These are phyloP conservation scores for Artibeus lituratus DNA, from an alignment of 2,797 vertebrate genomes.

Conservation along the genomic window DNA sequence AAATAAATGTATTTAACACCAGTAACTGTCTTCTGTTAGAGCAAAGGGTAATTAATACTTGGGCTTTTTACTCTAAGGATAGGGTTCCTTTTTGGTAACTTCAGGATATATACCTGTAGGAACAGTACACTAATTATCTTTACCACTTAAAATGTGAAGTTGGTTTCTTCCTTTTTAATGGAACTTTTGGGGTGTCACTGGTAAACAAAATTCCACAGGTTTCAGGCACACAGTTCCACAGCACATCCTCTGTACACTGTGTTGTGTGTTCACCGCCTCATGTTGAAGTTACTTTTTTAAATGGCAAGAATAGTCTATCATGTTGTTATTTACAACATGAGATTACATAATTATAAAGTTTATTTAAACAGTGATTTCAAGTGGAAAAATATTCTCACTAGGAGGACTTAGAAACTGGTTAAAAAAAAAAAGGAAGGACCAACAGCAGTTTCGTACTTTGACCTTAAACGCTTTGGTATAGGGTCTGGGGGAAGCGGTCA, in stretches of 20 bases:
- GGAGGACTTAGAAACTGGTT: not conserved
- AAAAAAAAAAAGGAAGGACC: not conserved
- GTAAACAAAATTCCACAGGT: not conserved
- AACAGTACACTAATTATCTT: conserved; percentile 3
- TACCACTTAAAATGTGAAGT: conserved; percentile 11
- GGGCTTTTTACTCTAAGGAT: conserved; percentile 3
- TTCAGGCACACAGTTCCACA: not conserved
- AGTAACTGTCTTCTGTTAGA: conserved; percentile 60
- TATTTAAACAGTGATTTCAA: not conserved
- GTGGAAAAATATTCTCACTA: not conserved
- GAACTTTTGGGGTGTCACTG: not conserved
- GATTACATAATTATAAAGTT: not conserved
- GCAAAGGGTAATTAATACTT: conserved; percentile 8
- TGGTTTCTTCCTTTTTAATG: not conserved
- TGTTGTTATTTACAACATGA: not conserved
- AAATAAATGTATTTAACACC: conserved; percentile 83
- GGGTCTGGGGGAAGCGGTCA: not conserved
- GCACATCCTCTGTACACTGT: not conserved
- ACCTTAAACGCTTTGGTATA: not conserved
- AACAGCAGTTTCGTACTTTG: not conserved
- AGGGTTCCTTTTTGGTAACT: conserved; percentile 32
- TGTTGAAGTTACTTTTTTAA: not conserved
- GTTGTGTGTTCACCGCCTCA: not conserved
- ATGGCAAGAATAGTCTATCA: not conserved
- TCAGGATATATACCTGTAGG: not conserved